Percentiles rank a stretch among this genome's conserved stretches.
These are phyloP conservation scores for Agelas oroides DNA, from an alignment of 37 sponge, comb jelly and placozoan species.

Conservation along the genomic window DNA sequence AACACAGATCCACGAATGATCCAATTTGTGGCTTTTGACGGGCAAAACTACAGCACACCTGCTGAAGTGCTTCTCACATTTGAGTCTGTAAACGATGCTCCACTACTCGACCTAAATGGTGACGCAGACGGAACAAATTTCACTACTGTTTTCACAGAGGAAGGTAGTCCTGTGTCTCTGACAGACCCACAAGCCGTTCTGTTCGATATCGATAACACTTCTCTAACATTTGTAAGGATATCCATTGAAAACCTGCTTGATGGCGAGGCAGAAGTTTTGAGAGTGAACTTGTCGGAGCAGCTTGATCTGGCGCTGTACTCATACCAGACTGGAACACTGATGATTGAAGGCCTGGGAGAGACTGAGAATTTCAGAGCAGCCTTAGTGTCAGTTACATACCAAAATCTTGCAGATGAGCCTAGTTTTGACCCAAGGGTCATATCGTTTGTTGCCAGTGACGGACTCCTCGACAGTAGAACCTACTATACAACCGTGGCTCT, in stretches of 20 bases:
- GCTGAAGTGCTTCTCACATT: slow-evolving; percentile 64
- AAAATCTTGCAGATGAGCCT: slow-evolving; percentile 78
- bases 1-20: slow-evolving; percentile 65
- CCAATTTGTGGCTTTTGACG: slow-evolving; percentile 71
- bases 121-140: slow-evolving; percentile 31
- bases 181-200: slow-evolving; percentile 51
- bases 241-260: slow-evolving; percentile 70
- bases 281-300: slow-evolving; percentile 31
- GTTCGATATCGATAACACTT: slow-evolving; percentile 79
- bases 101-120: slow-evolving; percentile 90
- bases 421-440: slow-evolving; percentile 47
- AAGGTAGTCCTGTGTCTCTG: slow-evolving; percentile 62
- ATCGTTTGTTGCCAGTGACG: slow-evolving; percentile 79
- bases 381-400: slow-evolving; percentile 59
- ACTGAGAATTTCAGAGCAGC: slow-evolving; percentile 42
- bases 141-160: slow-evolving; percentile 69
- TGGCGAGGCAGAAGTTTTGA: slow-evolving; percentile 53
- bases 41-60: slow-evolving; percentile 48
- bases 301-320: neutral
- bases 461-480: slow-evolving; percentile 44
- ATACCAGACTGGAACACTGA: slow-evolving; percentile 3
- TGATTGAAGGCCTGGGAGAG: slow-evolving; percentile 40
- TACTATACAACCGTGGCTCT: slow-evolving; percentile 63
- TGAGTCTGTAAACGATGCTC: slow-evolving; percentile 88
- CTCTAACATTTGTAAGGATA: slow-evolving; percentile 54